A percentile compares a stretch with the other conserved stretches of the same genome.
Evolutionary conservation across 2,113 vertebrate genomes (phyloP).

Genomic region (Neolamprologus sp.): DNA sequence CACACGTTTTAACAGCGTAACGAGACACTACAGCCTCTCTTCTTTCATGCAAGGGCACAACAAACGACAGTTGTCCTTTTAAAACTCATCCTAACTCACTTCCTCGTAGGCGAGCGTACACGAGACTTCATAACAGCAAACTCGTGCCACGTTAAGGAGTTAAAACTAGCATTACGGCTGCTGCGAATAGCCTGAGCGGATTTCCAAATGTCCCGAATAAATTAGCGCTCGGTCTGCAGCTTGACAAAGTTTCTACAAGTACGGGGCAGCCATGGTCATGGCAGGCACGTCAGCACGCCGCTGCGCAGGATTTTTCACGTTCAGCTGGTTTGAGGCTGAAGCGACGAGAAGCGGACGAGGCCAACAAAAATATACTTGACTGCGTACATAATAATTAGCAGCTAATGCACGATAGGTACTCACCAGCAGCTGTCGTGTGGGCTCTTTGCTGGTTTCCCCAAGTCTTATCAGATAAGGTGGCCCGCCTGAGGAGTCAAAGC

Average conservation of each 20-base stretch:
- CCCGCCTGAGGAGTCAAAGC: background rate
- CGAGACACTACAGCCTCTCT: background rate
- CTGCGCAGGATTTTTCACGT: background rate
- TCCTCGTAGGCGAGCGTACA: background rate
- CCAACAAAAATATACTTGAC: background rate
- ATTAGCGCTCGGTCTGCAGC: background rate
- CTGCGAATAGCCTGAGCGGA: background rate
- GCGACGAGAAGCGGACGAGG: background rate
- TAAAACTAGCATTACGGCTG: background rate
- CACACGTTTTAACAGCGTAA: background rate
- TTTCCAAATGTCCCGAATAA: background rate
- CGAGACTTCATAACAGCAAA: background rate
- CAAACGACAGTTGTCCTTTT: background rate
- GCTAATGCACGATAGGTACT: background rate
- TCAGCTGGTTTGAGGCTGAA: background rate
- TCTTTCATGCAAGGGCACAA: background rate
- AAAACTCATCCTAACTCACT: background rate
- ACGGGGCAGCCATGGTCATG: background rate
- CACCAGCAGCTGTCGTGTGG: constrained; percentile 15
- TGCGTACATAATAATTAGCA: background rate
- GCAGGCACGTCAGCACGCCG: background rate
- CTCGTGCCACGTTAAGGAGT: background rate
- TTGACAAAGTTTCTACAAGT: background rate
- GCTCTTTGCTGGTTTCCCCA: background rate
- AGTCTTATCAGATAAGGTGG: background rate